Base-by-base conservation (phyloP, 2,888 invertebrate genomes). In the Ectobius pallidus region DNA sequence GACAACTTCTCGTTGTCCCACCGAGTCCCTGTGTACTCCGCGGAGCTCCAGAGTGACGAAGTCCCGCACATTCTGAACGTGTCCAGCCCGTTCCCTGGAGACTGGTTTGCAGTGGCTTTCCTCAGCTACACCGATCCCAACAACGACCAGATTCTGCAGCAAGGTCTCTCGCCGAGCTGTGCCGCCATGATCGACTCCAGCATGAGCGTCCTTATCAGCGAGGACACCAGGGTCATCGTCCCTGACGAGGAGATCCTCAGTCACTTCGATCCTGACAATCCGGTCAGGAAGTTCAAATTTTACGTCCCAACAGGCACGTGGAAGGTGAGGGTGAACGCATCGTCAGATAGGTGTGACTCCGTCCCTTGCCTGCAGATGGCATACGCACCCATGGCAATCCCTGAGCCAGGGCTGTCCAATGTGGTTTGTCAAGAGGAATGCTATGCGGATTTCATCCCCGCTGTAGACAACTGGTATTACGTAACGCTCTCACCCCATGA, bases 51-150 rank as follows among this genome's bases (percentile, higher is more conserved):
- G 18, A 81, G 82, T 27, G 78, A 83, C 76, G 79, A 78, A 46
- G 70, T 61, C 14, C 75, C 78, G 22, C 72, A 76, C 4, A 72
- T 69, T 18, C 75, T 77, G 69, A 77, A 75, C 4, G 77, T 81
- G 7, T 77, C 78, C 55, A 79, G 79, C 72, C 82, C 82, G 20
- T 69, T 79, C 16, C 88, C 92, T 0, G 94, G 94, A 0, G 90
- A 90, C 79, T 94, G 94, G 92, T 94, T 91, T 83, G 92, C 90
- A 0, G 87, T 92, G 70, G 90, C 91, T 7, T 95, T 93, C 81
- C 86, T 92, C 74, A 88, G 91, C 71, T 93, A 92, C 89, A 87
- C 88, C 63, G 91, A 93, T 85, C 93, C 93, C 2, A 87, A 89
- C 76, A 83, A 85, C 46, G 89, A 90, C 78, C 88, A 90, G 75